Percentiles rank a stretch among this genome's conserved stretches.
These are phyloP conservation scores for Cancer borealis DNA, from an alignment of 2,888 invertebrate species.

Conservation along the genomic window DNA sequence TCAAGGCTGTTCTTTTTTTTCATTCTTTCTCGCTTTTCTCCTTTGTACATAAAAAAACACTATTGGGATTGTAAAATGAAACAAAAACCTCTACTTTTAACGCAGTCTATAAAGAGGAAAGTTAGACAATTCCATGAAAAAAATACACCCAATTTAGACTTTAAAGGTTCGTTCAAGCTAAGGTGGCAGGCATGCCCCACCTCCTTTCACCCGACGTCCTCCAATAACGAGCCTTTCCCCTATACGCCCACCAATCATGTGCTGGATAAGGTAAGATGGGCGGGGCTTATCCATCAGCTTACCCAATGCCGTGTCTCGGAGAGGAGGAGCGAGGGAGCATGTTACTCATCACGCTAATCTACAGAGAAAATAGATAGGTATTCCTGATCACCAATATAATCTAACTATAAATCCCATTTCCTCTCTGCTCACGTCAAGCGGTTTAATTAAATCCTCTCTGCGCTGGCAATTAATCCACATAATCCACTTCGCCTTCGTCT, in stretches of 20 bases:
- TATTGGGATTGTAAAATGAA: too few relatives aligned
- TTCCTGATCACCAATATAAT: not conserved
- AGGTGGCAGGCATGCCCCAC: not conserved
- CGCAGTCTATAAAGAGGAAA: too few relatives aligned
- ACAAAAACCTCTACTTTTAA: too few relatives aligned
- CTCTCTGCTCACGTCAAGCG: not conserved
- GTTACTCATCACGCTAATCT: not conserved
- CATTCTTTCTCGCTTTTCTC: too few relatives aligned
- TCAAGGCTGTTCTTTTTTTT: too few relatives aligned
- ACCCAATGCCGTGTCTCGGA: not conserved
- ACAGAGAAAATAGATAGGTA: not conserved
- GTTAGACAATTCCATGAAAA: too few relatives aligned
- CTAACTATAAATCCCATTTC: not conserved
- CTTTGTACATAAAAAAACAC: too few relatives aligned
- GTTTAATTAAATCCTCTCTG: conserved; percentile 8
- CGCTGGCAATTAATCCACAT: not conserved
- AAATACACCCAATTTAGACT: too few relatives aligned
- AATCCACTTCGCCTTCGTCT: conserved; percentile 2
- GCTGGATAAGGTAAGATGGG: not conserved
- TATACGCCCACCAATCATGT: conserved; percentile 4
- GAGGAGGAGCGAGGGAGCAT: not conserved
- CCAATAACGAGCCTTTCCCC: not conserved
- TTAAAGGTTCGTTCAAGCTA: not conserved
- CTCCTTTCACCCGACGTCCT: not conserved
- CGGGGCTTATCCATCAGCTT: too few relatives aligned